phyloP scores from a whole-genome alignment of 2,797 vertebrate species.

The Aselliscus stoliczkanus region DNA sequence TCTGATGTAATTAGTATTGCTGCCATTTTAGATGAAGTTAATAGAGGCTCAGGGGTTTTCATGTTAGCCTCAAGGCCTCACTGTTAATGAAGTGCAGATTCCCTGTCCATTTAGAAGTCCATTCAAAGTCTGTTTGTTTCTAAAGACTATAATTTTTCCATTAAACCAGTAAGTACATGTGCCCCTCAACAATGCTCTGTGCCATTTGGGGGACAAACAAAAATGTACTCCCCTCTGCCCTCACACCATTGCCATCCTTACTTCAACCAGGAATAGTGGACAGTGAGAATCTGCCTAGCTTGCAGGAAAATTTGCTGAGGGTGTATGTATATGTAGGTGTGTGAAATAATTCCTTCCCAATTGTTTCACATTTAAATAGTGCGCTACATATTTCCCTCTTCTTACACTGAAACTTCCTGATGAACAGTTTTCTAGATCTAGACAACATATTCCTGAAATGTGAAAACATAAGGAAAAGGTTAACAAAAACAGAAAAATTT shows the following conservation, averaged over 20 bases:
- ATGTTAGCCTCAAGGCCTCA: background rate
- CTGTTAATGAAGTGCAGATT: background rate
- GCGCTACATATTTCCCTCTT: background rate
- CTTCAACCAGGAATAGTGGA: background rate
- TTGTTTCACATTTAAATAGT: background rate
- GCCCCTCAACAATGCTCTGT: background rate
- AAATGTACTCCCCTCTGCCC: fast-evolving
- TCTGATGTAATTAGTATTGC: background rate
- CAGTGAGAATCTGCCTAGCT: background rate
- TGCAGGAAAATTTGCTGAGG: background rate
- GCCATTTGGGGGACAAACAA: background rate
- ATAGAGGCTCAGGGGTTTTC: background rate
- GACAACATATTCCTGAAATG: background rate
- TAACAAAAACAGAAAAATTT: constrained; percentile 47
- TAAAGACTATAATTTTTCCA: background rate
- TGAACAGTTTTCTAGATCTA: background rate
- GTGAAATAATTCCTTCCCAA: background rate
- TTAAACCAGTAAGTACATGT: background rate
- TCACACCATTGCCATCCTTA: background rate
- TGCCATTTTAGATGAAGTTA: background rate
- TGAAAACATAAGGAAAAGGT: constrained; percentile 43
- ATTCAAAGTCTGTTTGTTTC: background rate
- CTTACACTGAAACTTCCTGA: background rate
- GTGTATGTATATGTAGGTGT: background rate
- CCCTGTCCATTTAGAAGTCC: background rate